Percentiles rank a stretch among this genome's conserved stretches.
Conservation (phyloP, 2,797 vertebrate species). For the Acipenser transmontanus region DNA sequence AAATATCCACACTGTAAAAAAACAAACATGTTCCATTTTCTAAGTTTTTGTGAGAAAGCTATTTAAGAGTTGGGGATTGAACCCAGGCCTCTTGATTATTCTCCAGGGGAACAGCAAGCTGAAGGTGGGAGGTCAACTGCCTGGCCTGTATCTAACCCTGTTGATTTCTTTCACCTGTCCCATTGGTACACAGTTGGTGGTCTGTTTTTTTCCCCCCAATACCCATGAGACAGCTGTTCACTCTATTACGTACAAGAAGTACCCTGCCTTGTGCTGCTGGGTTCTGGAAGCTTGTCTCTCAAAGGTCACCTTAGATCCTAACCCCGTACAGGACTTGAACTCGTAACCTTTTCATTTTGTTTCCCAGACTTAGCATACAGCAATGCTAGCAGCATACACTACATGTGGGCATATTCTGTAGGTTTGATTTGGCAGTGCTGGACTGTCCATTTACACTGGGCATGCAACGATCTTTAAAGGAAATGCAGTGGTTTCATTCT, state of each 20-base stretch:
- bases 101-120: constrained; percentile 8
- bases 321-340: background rate
- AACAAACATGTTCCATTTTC: no score
- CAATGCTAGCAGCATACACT: no score
- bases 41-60: background rate
- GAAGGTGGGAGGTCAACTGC: constrained; percentile 12
- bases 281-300: constrained; percentile 25
- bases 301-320: constrained; percentile 12
- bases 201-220: constrained; percentile 8
- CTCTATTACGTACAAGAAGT: constrained; percentile 8
- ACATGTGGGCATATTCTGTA: no score
- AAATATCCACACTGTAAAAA: no score
- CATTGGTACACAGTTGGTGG: constrained; percentile 12
- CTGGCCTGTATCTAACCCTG: constrained; percentile 10
- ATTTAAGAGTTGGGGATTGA: background rate
- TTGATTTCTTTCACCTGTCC: constrained; percentile 31
- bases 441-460: no score
- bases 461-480: no score
- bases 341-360: background rate
- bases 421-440: no score
- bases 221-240: constrained; percentile 17
- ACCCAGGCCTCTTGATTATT: constrained; percentile 12
- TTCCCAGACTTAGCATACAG: background rate
- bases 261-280: constrained; percentile 14
- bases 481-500: no score